Conservation (phyloP, 2,888 invertebrate genomes). For the Lycophotia porphyrea region DNA sequence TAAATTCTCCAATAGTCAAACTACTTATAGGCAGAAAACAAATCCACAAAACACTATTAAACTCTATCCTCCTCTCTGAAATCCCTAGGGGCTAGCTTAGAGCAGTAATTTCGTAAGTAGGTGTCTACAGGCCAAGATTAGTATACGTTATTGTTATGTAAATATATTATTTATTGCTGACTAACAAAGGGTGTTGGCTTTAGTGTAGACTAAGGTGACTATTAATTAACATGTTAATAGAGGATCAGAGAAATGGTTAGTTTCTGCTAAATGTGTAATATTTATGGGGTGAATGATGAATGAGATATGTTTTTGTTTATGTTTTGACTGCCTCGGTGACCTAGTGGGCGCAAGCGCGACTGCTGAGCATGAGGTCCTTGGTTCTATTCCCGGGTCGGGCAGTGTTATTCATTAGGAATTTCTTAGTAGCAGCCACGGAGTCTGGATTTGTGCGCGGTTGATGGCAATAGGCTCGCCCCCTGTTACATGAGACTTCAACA, state of each 20-base stretch:
- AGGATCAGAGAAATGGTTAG: too few relatives aligned
- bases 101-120: constrained; percentile 80
- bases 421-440: too few relatives aligned
- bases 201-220: constrained; percentile 30
- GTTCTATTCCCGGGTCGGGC: too few relatives aligned
- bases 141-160: constrained; percentile 80
- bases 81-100: constrained; percentile 64
- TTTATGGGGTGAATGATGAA: constrained; percentile 4
- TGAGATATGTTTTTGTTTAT: too few relatives aligned
- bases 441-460: too few relatives aligned
- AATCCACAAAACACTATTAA: background rate
- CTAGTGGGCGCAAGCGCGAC: too few relatives aligned
- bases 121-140: constrained; percentile 78
- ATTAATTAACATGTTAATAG: constrained; percentile 52
- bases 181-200: constrained; percentile 54
- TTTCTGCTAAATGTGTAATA: background rate
- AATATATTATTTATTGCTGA: constrained; percentile 74
- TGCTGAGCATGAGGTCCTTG: too few relatives aligned
- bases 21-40: constrained; percentile 40
- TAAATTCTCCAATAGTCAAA: constrained; percentile 26
- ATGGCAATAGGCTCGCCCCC: too few relatives aligned
- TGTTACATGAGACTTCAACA: too few relatives aligned
- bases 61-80: constrained; percentile 45
- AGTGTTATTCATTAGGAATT: too few relatives aligned
- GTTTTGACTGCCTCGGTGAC: too few relatives aligned